These are phyloP conservation scores for Hoplodrina blanda DNA, from an alignment of 2,888 invertebrate genomes.

Conservation along the genomic window DNA sequence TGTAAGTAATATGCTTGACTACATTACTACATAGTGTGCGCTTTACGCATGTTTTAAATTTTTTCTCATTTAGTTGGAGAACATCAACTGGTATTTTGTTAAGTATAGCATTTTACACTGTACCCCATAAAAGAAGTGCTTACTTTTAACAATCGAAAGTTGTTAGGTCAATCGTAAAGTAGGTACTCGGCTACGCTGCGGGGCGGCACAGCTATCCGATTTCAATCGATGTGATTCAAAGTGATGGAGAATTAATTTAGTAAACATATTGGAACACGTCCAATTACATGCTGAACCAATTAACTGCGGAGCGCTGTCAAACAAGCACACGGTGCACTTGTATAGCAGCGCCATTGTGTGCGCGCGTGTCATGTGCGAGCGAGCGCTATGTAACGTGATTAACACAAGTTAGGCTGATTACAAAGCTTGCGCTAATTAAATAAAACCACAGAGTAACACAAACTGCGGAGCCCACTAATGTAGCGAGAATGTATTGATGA, in stretches of 20 bases:
- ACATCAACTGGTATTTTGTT: too few relatives aligned
- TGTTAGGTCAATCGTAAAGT: too few relatives aligned
- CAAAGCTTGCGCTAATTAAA: conserved; percentile 51
- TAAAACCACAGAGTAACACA: conserved; percentile 38
- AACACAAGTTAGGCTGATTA: conserved; percentile 37
- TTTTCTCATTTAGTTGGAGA: too few relatives aligned
- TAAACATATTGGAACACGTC: conserved; percentile 58
- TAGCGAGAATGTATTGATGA: conserved; percentile 23
- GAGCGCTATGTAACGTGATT: conserved; percentile 32
- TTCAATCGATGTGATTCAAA: conserved; percentile 48
- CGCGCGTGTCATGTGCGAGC: conserved; percentile 3
- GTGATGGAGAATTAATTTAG: conserved; percentile 55
- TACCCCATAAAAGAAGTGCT: too few relatives aligned
- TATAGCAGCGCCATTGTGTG: conserved; percentile 15
- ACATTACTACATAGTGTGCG: too few relatives aligned
- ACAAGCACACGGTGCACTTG: conserved; percentile 40
- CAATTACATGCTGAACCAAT: conserved; percentile 57
- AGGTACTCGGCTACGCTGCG: too few relatives aligned
- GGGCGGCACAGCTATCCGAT: conserved; percentile 19
- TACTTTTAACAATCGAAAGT: too few relatives aligned
- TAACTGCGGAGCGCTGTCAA: conserved; percentile 41
- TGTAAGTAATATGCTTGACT: too few relatives aligned
- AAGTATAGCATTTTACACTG: too few relatives aligned
- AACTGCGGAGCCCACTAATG: conserved; percentile 23
- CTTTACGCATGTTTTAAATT: too few relatives aligned